These are phyloP conservation scores for Brachionus koreanus DNA, from an alignment of 1,140 invertebrate species.

Conservation along the genomic window DNA sequence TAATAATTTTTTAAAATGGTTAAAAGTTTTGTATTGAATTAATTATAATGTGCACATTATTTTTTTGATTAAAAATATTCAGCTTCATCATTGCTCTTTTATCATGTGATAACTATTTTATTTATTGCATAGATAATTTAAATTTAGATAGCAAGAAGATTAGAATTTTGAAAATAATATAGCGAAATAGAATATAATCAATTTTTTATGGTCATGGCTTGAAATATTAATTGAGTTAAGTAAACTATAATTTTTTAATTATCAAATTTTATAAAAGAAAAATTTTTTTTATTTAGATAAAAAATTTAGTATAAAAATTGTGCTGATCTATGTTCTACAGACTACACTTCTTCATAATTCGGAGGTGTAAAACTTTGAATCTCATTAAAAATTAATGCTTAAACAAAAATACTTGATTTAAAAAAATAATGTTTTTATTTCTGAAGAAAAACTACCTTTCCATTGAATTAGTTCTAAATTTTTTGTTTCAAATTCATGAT, in stretches of 20 bases:
- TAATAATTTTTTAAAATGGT: neutral
- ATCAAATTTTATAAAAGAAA: neutral
- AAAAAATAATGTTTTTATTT: too few relatives aligned
- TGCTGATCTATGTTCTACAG: neutral
- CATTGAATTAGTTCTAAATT: neutral
- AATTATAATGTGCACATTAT: neutral
- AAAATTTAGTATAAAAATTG: neutral
- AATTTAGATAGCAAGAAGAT: neutral
- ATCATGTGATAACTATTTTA: neutral
- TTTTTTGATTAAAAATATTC: neutral
- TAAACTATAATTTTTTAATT: too few relatives aligned
- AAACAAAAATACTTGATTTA: too few relatives aligned
- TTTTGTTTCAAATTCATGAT: neutral
- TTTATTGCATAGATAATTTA: neutral
- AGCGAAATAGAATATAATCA: too few relatives aligned
- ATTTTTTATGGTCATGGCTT: too few relatives aligned
- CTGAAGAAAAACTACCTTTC: neutral
- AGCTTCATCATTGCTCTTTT: neutral
- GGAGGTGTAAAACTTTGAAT: slow-evolving; percentile 13
- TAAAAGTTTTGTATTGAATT: neutral
- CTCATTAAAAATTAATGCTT: neutral
- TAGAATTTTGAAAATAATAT: neutral
- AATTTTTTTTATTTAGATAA: neutral
- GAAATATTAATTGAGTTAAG: too few relatives aligned
- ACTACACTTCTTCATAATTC: neutral